Conservation (phyloP, 2,797 vertebrate species). For the Pseudochaenichthys georgianus region DNA sequence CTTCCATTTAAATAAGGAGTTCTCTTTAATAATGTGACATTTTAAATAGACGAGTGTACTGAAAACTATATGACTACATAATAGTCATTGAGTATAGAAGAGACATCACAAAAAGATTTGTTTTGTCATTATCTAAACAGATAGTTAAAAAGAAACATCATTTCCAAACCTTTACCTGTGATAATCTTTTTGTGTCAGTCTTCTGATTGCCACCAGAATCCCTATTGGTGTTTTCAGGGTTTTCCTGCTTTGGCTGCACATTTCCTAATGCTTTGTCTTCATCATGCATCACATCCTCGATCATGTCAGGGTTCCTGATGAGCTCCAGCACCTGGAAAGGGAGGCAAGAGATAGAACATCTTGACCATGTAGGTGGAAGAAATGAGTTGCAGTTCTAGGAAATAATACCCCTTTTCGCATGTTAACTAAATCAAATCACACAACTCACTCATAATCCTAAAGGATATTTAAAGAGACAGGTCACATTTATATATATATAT, state of each 20-base stretch:
- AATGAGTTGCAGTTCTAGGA: neutral
- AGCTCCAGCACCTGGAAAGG: constrained; percentile 57
- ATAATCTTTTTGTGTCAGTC: constrained; percentile 20
- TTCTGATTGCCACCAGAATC: constrained; percentile 14
- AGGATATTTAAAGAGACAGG: neutral
- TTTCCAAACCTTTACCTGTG: constrained; percentile 28
- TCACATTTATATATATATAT: neutral
- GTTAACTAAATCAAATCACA: neutral
- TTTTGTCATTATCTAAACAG: neutral
- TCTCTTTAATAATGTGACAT: too few relatives aligned
- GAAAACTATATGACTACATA: too few relatives aligned
- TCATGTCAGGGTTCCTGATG: constrained; percentile 53
- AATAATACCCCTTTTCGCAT: neutral
- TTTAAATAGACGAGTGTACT: too few relatives aligned
- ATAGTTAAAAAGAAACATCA: neutral
- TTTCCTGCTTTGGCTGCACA: constrained; percentile 8
- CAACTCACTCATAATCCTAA: neutral
- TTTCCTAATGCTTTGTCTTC: constrained; percentile 36
- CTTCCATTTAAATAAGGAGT: too few relatives aligned
- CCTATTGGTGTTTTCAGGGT: neutral
- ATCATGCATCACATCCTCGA: constrained; percentile 42
- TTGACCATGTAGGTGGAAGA: neutral
- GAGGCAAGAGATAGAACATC: neutral
- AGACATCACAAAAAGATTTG: neutral
- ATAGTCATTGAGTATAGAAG: neutral